Base-by-base conservation (phyloP, 2,113 vertebrate species). In the Caloenas nicobarica region DNA sequence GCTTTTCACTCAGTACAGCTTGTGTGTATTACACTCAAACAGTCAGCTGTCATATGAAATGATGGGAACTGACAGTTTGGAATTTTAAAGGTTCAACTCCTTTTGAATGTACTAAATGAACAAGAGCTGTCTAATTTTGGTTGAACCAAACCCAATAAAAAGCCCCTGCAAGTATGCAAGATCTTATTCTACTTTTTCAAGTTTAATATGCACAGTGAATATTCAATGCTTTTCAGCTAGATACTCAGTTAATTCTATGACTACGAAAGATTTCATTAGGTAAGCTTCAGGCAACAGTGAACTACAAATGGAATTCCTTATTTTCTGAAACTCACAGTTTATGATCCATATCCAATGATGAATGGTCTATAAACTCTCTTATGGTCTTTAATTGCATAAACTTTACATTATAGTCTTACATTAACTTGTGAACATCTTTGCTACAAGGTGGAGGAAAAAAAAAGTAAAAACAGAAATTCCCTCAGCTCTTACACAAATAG, bases 291-390 rank as follows among this genome's bases (percentile, higher is more conserved):
- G 97, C 97, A 97, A 98, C 96, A 98, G 93, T 95, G 96, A 97
- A 71, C 95, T 96, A 96, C 97, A 98, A 98, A 98, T 98, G 92
- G 93, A 97, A 98, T 98, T 97, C 93, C 96, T 97, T 97, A 96
- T 97, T 97, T 98, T 97, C 96, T 96, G 95, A 97, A 98, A 97
- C 95, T 97, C 97, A 98, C 74, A 97, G 91, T 97, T 98, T 98
- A 98, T 98, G 97, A 97, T 86, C 97, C 97, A 97, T 97, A 97
- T 78, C 95, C 96, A 98, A 94, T 97, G 97, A 98, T 64, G 95
- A 97, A 98, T 98, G 96, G 93, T 97, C 97, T 98, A 98, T 98
- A 98, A 98, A 97, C 81, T 96, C 91, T 97, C 96, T 96, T 95
- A 93, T 87, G 83, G 88, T 96, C 94, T 97, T 97, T 98, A 98